phyloP scores from a whole-genome alignment of 2,797 vertebrate genomes.

The Macropus fuliginosus region DNA sequence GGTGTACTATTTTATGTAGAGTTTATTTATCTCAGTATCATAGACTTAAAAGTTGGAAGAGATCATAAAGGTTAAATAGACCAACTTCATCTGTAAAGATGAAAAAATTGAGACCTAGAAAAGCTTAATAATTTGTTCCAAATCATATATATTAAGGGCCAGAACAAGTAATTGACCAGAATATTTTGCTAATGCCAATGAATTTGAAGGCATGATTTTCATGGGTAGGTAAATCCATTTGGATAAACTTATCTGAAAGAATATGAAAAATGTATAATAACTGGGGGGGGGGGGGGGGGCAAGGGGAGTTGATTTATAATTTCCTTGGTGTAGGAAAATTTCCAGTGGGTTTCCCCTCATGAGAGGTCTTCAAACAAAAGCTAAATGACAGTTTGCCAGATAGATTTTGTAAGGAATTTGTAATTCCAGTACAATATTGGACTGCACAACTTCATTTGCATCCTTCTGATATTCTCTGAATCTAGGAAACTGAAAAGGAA shows the following conservation, averaged over 20 bases:
- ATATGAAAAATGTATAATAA: neutral
- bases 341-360: neutral
- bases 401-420: neutral
- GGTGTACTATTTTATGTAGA: neutral
- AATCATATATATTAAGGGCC: neutral
- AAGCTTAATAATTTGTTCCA: neutral
- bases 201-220: neutral
- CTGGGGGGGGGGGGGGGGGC: neutral
- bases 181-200: neutral
- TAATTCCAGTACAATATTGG: neutral
- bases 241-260: neutral
- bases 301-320: neutral
- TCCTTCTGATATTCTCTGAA: neutral
- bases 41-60: neutral
- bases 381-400: neutral
- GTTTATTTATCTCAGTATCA: neutral
- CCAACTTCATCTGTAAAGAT: neutral
- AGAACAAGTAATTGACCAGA: neutral
- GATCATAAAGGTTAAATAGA: neutral
- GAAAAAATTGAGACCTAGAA: neutral
- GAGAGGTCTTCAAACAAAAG: neutral
- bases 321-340: neutral
- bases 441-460: neutral
- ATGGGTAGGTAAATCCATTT: neutral
- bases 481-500: neutral